A percentile compares a stretch with the other conserved stretches of the same genome.
Evolutionary conservation across 2,797 vertebrate genomes (phyloP).

Genomic region (Mormyrus proboscirostris): DNA sequence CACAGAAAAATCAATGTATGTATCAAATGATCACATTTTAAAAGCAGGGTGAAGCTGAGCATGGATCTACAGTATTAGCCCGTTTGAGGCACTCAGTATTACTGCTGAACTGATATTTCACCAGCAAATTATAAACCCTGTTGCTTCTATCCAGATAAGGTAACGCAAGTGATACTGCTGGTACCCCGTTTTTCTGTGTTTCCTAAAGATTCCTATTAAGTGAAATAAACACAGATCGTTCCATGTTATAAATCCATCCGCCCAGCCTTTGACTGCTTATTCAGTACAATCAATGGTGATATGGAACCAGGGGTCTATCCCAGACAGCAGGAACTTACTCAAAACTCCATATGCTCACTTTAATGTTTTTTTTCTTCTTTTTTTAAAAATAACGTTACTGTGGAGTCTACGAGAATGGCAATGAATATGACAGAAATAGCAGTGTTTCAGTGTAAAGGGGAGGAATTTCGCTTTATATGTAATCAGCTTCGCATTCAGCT

Average conservation of each 20-base stretch:
- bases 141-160: background rate
- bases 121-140: background rate
- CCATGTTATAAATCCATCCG: background rate
- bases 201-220: constrained; percentile 23
- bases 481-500: background rate
- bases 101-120: constrained; percentile 33
- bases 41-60: background rate
- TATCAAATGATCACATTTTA: background rate
- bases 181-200: constrained; percentile 23
- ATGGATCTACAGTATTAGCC: constrained; percentile 30
- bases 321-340: constrained; percentile 26
- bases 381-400: background rate
- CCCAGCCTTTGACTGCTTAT: background rate
- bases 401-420: background rate
- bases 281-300: background rate
- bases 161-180: background rate
- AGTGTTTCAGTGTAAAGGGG: background rate
- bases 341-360: background rate
- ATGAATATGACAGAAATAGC: background rate
- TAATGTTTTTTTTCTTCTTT: background rate
- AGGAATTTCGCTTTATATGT: background rate
- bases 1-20: background rate
- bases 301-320: background rate
- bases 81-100: constrained; percentile 22
- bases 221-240: constrained; percentile 9